Evolutionary conservation across 2,113 vertebrate genomes (phyloP), one percentile per base, ranked within the genome.

Genomic region (Trochalopteron elliotii): DNA sequence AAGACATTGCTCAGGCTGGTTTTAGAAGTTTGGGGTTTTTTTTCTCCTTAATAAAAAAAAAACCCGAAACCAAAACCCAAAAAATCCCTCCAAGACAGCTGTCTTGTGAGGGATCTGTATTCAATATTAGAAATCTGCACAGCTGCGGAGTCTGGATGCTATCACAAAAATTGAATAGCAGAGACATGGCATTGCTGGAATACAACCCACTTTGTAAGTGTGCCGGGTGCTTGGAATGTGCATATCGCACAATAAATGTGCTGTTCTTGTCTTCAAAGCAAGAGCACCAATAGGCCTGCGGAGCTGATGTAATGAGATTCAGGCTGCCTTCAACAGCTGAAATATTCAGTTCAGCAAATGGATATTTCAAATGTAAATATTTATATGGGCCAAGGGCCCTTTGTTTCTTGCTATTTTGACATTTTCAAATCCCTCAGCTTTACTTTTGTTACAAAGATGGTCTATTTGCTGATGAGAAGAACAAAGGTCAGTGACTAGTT

Each of bases 141-240:
- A 98, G 95, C 97, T 98, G 97, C 94, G 95, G 83, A 97, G 86
- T 92, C 92, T 97, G 94, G 92, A 97, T 96, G 92, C 88, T 95
- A 88, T 88, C 67, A 84, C 85, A 96, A 96, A 96, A 96, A 90
- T 50, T 95, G 90, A 80, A 85, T 45, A 95, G 59, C 75, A 80
- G 67, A 93, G 83, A 95, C 68, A 97, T 94, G 96, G 80, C 90
- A 94, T 91, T 95, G 40, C 20, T 97, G 95, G 91, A 97, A 97
- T 95, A 96, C 72, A 97, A 83, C 53, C 85, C 79, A 55, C 82
- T 94, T 52, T 72, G 63, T 63, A 83, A 96, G 83, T 40, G 81
- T 96, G 84, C 93, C 81, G 68, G 55, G 37, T 90, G 79, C 96
- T 97, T 97, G 95, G 74, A 97, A 90, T 84, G 91, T 82, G 91